Evolutionary conservation across 2,113 vertebrate genomes (phyloP), one percentile per base, ranked within the genome.

Genomic region (Strigops habroptila): DNA sequence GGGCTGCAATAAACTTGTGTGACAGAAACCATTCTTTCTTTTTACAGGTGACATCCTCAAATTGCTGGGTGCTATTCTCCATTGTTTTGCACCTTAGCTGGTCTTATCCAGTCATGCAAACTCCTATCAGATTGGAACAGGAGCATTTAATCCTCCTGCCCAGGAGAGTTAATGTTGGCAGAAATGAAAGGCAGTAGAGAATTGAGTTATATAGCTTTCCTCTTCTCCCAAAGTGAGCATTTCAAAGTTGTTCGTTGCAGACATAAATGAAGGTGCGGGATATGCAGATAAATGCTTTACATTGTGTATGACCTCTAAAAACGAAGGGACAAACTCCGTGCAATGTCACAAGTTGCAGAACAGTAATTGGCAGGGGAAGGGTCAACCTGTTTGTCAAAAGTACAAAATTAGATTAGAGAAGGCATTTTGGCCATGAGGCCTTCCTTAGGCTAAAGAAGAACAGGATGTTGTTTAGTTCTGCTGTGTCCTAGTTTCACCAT

Each of bases 401-500:
- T 19, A 90, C 78, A 93, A 35, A 97, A 91, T 96, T 71, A 97
- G 94, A 97, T 94, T 85, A 62, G 90, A 96, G 88, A 41, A 95
- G 79, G 75, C 91, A 91, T 96, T 94, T 97, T 97, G 93, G 82
- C 95, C 85, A 94, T 95, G 86, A 95, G 97, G 94, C 92, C 90
- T 96, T 97, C 96, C 97, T 97, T 79, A 96, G 94, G 96, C 93
- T 94, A 94, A 73, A 86, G 95, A 93, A 97, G 96, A 97, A 97
- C 97, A 97, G 97, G 97, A 97, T 96, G 96, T 94, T 94, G 60
- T 86, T 95, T 33, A 90, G 86, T 96, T 96, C 88, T 91, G 75
- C 86, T 76, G 90, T 96, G 97, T 97, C 96, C 97, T 93, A 97
- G 89, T 97, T 97, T 96, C 96, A 90, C 77, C 76, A 92, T 96